Base-by-base conservation (phyloP, 1,140 invertebrate species). In the Lutraria rhynchaena region DNA sequence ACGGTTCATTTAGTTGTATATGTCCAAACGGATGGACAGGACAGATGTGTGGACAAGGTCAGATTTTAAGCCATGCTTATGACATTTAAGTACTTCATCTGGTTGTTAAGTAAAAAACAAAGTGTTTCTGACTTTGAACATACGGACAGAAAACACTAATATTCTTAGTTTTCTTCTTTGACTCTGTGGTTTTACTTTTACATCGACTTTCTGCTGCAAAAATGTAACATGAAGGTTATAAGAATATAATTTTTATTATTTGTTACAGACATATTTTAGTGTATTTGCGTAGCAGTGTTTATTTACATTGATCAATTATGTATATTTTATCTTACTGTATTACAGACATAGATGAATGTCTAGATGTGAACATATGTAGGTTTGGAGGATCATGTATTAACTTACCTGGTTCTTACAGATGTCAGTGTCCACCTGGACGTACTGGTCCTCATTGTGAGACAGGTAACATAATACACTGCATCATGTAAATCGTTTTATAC, bases 1-100 rank as follows among this genome's bases (percentile, higher is more conserved):
- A 70, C 41, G 82, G 82, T 31, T 77, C 73, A 11, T 83, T 71
- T 53, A 55, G 22, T 19, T 83, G 82, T 73, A 73, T 67, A 13
- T 83, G 82, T 73, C 44, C 29, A 24, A 7, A 37, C 7, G 82
- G 67, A 31, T 83, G 67, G 53, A 77, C 55, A 27, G 82, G 82
- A 15, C 49, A n/a, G 13, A 35, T 55, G n/a, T 83, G 82, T 57
- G 58, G 63, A 22, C 22, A 67, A 67, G 63, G 63, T 67, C 5
- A 41, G 37, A 41, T 5, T 41, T 41, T 41, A 5, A 7, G 5
- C 37, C 5, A 5, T 41, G 37, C 15, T 41, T 41, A 41, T 7
- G 5, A 7, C 37, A 41, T 41, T n/a, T n/a, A n/a, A n/a, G n/a
- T n/a, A n/a, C n/a, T n/a, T n/a, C n/a, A n/a, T n/a, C n/a, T n/a